Base-by-base conservation (phyloP, 2,797 vertebrate genomes). In the Morus bassanus region DNA sequence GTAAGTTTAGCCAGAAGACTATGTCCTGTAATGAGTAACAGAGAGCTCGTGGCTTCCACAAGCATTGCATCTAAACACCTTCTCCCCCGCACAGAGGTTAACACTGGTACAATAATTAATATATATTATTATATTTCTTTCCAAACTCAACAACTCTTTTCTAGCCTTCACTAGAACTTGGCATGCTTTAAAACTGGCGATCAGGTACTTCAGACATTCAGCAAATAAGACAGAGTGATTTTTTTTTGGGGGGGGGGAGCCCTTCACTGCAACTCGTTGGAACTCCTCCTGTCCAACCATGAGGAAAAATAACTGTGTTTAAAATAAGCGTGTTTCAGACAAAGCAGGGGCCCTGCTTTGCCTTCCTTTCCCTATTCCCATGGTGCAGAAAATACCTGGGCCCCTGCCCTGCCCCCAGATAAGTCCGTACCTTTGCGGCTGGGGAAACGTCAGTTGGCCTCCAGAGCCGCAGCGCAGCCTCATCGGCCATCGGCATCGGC, bases 361-460 rank as follows among this genome's bases (percentile, higher is more conserved):
- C 37, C 19, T 33, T 54, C 17, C 39, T 27, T 45, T 22, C 63
- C 17, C 30, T 18, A 0, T n/a, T 48, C 19, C 61, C 75, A 2
- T 0, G 31, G 33, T 1, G 31, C 54, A 43, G 41, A 1, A 19
- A 11, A 8, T 1, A 2, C 11, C 48, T 1, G 27, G 25, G 37
- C 5, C 33, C 11, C 31, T 18, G 48, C 3, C 30, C 4, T 17
- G n/a, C 8, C 28, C 3, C 1, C 18, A 4, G 3, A 24, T 6
- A 2, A 31, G 21, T 10, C 41, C 1, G 1, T 43, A 8, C 28
- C 23, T 21, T 7, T 12, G 48, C 2, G 57, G 12, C 72, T 18
- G 74, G 50, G 78, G 45, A 16, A 25, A 19, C 0, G 1, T 3
- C 43, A 1, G 28, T 8, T 3, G 13, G 16, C 18, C 27, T 48